Evolutionary conservation across 2,113 vertebrate genomes (phyloP).

Genomic region (Platysternon megacephalum): DNA sequence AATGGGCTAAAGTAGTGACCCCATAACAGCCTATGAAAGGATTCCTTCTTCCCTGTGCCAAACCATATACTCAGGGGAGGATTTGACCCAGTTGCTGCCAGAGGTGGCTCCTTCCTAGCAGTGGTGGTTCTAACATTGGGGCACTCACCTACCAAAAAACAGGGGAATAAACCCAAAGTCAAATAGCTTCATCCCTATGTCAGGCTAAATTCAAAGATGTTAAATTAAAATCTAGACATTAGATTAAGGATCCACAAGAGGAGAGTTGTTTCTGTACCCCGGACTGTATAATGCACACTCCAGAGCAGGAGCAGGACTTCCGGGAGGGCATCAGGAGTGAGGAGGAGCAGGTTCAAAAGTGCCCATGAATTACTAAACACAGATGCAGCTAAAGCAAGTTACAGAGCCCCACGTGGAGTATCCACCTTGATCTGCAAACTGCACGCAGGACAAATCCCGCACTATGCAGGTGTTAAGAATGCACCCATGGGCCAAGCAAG

Average conservation of each 20-base stretch:
- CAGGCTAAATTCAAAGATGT: background rate
- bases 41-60: background rate
- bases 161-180: background rate
- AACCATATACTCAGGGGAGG: too few species aligned
- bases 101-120: too few species aligned
- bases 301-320: background rate
- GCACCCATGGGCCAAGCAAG: background rate
- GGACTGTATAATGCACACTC: background rate
- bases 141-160: background rate
- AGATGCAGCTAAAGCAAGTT: background rate
- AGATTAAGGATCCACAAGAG: background rate
- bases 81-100: background rate
- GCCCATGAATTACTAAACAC: constrained; percentile 21
- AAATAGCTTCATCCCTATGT: background rate
- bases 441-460: fast-evolving
- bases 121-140: background rate
- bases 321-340: background rate
- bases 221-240: background rate
- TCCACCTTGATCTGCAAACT: background rate
- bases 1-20: background rate
- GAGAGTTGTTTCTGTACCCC: background rate
- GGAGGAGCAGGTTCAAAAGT: background rate
- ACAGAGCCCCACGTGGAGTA: background rate
- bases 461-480: background rate
- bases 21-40: background rate